These are phyloP conservation scores for Seira sanloemensis DNA, from an alignment of 2,888 invertebrate species.

Conservation along the genomic window DNA sequence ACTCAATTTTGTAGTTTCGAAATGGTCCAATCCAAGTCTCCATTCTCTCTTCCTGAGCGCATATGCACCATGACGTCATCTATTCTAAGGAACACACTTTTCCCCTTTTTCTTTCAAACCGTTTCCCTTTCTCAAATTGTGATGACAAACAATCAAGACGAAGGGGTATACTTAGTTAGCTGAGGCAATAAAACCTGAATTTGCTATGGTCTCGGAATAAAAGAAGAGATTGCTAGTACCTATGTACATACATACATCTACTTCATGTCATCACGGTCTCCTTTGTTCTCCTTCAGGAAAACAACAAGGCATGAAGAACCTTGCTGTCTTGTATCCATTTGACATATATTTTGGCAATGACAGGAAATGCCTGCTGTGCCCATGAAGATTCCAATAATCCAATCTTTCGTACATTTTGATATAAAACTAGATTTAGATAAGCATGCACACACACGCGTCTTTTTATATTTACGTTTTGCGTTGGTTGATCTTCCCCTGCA, in stretches of 20 bases:
- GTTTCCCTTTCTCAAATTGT: no score
- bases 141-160: not conserved
- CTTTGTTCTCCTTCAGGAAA: not conserved
- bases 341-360: conserved; percentile 53
- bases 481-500: no score
- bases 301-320: not conserved
- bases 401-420: no score
- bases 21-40: no score
- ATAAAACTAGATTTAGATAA: no score
- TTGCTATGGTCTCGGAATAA: not conserved
- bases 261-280: not conserved
- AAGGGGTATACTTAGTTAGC: no score
- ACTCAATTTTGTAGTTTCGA: no score
- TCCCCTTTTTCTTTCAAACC: not conserved
- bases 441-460: no score
- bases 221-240: not conserved
- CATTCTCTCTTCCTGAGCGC: no score
- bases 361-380: conserved; percentile 26
- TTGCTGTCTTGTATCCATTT: conserved; percentile 52
- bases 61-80: no score
- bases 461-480: no score
- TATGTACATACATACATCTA: not conserved
- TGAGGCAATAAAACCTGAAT: not conserved
- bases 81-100: not conserved
- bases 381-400: not conserved